Base-by-base conservation (phyloP, 2,888 invertebrate genomes). In the Phorcus lineatus region DNA sequence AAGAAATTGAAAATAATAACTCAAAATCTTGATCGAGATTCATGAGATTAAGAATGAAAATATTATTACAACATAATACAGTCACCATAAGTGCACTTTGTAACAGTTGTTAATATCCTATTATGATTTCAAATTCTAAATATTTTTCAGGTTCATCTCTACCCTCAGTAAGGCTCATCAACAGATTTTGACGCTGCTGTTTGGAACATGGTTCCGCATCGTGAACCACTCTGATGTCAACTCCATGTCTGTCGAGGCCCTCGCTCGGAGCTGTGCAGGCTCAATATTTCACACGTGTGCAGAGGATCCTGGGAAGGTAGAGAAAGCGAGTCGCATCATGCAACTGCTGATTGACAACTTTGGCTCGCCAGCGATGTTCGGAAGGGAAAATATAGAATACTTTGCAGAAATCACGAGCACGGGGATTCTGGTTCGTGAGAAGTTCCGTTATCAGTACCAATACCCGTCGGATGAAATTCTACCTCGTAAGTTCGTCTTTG, bases 261-360 rank as follows among this genome's bases (percentile, higher is more conserved):
- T 93, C 80, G 92, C 93, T 40, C 91, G 92, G 57, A 91, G 91
- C 80, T 91, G 93, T 2, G 92, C 93, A 2, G 92, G 92, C 24
- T 91, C 91, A 79, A 89, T 93, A 88, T 93, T 93, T 85, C 92
- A 91, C 82, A 91, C 92, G 1, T 92, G 92, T 85, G 90, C 92
- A 40, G 90, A 90, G 62, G 90, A 92, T 80, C 92, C 92, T 0
- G 88, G 88, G 6, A 91, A 91, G 84, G 85, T 85, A 16, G 90
- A 89, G 77, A 88, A 87, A 77, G 98, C 99, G 86, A 98, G 98
- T 53, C 95, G 96, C 90, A 97, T 99, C 86, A 98, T 99, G 96
- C 97, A 98, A 92, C 97, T 98, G 93, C 95, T 99, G 93, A 99
- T 99, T 90, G 98, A 98, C 93, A 97, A 98, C 94, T 99, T 98